Conservation (phyloP, 1,140 invertebrate genomes). For the Achatina immaculata region DNA sequence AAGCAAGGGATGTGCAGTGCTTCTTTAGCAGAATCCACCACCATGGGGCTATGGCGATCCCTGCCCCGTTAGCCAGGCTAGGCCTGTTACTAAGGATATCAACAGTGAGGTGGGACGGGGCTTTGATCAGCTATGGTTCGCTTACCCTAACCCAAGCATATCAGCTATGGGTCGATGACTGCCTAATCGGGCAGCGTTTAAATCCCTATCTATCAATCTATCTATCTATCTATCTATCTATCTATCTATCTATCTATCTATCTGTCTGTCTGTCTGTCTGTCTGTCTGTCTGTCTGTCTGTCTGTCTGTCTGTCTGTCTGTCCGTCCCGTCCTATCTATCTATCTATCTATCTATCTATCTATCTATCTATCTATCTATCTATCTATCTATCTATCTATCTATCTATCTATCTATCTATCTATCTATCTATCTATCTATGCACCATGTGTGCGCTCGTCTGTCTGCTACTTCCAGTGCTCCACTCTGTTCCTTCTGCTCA, state of each 20-base stretch:
- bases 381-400: slow-evolving; percentile 28
- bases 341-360: slow-evolving; percentile 25
- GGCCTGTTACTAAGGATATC: too few species aligned
- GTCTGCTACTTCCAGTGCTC: neutral
- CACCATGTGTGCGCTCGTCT: neutral
- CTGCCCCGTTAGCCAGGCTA: too few species aligned
- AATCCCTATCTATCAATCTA: slow-evolving; percentile 13
- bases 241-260: neutral
- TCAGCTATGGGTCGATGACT: too few species aligned
- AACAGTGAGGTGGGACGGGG: too few species aligned
- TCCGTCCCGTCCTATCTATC: neutral
- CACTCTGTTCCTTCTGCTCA: too few species aligned
- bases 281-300: slow-evolving; percentile 15
- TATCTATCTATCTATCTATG: slow-evolving; percentile 26
- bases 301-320: neutral
- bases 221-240: slow-evolving; percentile 27
- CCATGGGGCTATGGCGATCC: too few species aligned
- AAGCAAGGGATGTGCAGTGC: too few species aligned
- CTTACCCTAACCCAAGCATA: too few species aligned
- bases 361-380: slow-evolving; percentile 27
- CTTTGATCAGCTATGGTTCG: too few species aligned
- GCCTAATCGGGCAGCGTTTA: neutral
- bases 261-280: neutral
- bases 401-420: slow-evolving; percentile 27
- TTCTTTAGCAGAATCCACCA: too few species aligned